Base-by-base conservation (phyloP, 2,888 invertebrate genomes). In the Desoria tigrina region DNA sequence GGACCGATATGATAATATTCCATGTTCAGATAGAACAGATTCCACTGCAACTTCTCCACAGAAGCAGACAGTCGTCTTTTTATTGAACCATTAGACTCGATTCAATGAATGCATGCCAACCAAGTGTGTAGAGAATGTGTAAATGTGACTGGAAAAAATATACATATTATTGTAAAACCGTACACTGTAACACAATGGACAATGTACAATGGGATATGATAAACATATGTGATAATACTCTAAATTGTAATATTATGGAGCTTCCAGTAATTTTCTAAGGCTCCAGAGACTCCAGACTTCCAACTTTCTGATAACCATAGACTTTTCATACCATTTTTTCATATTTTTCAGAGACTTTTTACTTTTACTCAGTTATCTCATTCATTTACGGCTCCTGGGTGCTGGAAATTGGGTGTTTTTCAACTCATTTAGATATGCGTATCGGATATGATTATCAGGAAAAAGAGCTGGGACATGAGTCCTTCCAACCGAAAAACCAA, bases 71-170 rank as follows among this genome's bases (percentile, higher is more conserved):
- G 56, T 57, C 56, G 23, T 57, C 39, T 37, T 42, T 57, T 57
- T 57, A 57, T 57, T 57, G 56, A 42, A 57, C 56, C 42, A 42
- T 57, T 57, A 57, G 56, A 57, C 23, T 42, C 42, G 56, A 57
- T 57, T 39, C 23, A 57, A 57, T 42, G 39, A 57, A 18, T 42
- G 42, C 21, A 37, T 21, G 51, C 16, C 16, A 26, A 18, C 21
- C 45, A 16, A 18, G 18, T 21, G 45, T 45, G 21, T 6, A 16
- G n/a, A 18, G 16, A 39, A 9, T 39, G 9, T 39, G 16, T 45
- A 32, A 11, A 32, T 11, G 32, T 7, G 6, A 18, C 7, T 45
- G n/a, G n/a, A 9, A 21, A 21, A 9, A 45, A 9, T 16, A 16
- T 18, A 45, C 21, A 45, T 9, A 21, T 6, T 18, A 45, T 45